These are phyloP conservation scores for Cheilosia urbana DNA, from an alignment of 2,888 invertebrate species.

Conservation along the genomic window DNA sequence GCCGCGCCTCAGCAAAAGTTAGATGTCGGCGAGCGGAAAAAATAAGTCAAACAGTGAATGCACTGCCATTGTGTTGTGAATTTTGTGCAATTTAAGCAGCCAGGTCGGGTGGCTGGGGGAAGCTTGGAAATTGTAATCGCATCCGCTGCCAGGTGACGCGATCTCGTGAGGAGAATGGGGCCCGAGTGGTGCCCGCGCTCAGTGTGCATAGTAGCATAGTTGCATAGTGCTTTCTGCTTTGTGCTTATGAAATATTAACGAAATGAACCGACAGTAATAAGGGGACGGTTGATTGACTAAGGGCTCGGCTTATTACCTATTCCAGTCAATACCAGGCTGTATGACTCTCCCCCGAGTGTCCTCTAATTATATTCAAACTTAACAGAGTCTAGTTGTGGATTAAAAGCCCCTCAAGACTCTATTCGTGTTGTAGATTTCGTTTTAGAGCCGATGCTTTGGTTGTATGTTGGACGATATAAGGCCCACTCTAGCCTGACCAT, in stretches of 20 bases:
- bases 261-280: slow-evolving; percentile 59
- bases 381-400: too few species aligned
- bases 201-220: slow-evolving; percentile 52
- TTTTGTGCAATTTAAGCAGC: slow-evolving; percentile 47
- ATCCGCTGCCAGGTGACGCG: slow-evolving; percentile 69
- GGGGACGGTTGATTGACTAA: background rate
- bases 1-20: background rate
- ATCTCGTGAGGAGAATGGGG: background rate
- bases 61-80: slow-evolving; percentile 62
- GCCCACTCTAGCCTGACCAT: too few species aligned
- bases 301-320: background rate
- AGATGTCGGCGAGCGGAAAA: slow-evolving; percentile 20
- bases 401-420: too few species aligned
- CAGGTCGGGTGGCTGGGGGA: slow-evolving; percentile 15
- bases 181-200: background rate
- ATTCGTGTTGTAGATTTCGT: too few species aligned
- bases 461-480: too few species aligned
- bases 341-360: too few species aligned
- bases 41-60: slow-evolving; percentile 59
- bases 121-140: slow-evolving; percentile 61
- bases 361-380: too few species aligned
- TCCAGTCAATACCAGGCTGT: background rate
- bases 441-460: too few species aligned
- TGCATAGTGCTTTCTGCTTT: too few species aligned
- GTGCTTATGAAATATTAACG: slow-evolving; percentile 70